Conservation (phyloP, 2,888 invertebrate genomes). For the Epirrita christyi region DNA sequence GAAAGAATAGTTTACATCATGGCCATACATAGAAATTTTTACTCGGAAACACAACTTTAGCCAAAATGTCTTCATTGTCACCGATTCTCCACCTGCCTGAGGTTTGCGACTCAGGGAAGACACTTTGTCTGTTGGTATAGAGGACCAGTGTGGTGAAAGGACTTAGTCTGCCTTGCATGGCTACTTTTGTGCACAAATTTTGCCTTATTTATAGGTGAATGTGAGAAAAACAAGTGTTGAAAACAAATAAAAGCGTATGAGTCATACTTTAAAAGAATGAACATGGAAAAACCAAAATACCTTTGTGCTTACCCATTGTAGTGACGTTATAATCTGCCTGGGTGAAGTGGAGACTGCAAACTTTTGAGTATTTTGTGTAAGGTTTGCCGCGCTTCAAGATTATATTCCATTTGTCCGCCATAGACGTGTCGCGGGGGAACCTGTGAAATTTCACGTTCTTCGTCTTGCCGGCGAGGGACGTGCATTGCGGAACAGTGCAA, state of each 20-base stretch:
- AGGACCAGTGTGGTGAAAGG: neutral
- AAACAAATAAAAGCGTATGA: slow-evolving; percentile 38
- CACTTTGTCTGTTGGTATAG: too few species aligned
- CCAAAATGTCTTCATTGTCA: too few species aligned
- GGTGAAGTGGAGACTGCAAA: slow-evolving; percentile 80
- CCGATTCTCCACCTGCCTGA: too few species aligned
- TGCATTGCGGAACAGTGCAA: slow-evolving; percentile 82
- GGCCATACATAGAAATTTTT: too few species aligned
- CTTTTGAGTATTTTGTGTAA: slow-evolving; percentile 81
- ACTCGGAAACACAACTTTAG: too few species aligned
- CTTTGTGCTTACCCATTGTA: slow-evolving; percentile 83
- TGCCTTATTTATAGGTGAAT: slow-evolving; percentile 5
- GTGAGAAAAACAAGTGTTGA: slow-evolving; percentile 4
- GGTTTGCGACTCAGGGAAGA: too few species aligned
- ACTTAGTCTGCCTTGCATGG: neutral
- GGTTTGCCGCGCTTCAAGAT: slow-evolving; percentile 79
- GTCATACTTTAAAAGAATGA: slow-evolving; percentile 48
- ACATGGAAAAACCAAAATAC: slow-evolving; percentile 76
- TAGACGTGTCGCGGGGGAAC: slow-evolving; percentile 70
- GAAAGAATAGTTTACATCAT: too few species aligned
- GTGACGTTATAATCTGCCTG: slow-evolving; percentile 80
- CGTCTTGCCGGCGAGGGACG: slow-evolving; percentile 82
- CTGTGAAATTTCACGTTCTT: slow-evolving; percentile 82
- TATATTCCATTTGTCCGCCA: slow-evolving; percentile 77
- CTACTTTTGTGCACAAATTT: too few species aligned